Base-by-base conservation (phyloP, 2,888 invertebrate species). In the Osmoderma eremita region DNA sequence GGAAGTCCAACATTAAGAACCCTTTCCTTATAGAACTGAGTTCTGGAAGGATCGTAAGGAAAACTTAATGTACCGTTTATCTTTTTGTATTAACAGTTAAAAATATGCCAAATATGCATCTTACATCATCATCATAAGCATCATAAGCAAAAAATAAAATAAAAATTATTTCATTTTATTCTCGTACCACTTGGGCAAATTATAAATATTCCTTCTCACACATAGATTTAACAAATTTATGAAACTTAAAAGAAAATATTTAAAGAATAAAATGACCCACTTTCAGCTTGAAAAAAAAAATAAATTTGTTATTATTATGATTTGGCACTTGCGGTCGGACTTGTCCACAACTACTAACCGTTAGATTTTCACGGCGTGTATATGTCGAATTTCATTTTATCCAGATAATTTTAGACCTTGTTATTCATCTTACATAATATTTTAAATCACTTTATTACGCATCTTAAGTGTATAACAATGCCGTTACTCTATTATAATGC, bases 401-500 rank as follows among this genome's bases (percentile, higher is more conserved):
- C 30, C 6, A 17, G 42, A 42, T 53, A 53, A 53, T 53, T 53
- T 53, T 53, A 53, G 53, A 53, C 17, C 3, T 38, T 53, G 38
- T 53, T 53, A 39, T 36, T 53, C 53, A 53, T 17, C 38, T 53
- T 38, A 36, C 38, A 38, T 53, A 53, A 53, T 38, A 53, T 53
- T 53, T 53, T 17, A 53, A 53, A 53, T 53, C 18, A 53, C 53
- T 53, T 53, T 53, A 53, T 53, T 53, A 53, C n/a, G 53, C 38
- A 10, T 38, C 15, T 17, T 53, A 53, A 53, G 53, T 53, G n/a
- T 53, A 53, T 36, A 53, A 53, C 39, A 53, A 53, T 53, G n/a
- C 50, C 42, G 17, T 38, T 53, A 17, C 53, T 24, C 38, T 53
- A 53, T 39, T 18, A 38, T 53, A 53, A 53, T 38, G 38, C 53